Evolutionary conservation across 2,888 invertebrate species (phyloP).

Genomic region (Agonopterix subpropinquella): DNA sequence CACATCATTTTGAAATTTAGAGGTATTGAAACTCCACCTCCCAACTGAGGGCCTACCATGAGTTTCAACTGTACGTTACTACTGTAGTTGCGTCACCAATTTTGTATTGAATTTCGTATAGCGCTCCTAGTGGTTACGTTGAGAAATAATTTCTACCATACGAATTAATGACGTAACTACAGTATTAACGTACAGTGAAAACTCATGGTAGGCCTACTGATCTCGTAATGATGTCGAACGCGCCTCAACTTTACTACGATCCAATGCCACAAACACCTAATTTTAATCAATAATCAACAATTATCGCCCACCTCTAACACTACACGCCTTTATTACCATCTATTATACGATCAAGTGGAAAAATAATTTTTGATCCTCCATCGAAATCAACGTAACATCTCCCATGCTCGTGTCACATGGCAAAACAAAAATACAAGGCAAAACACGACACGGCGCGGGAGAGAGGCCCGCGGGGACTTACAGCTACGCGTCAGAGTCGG

Average conservation of each 20-base stretch:
- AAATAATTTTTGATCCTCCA: slow-evolving; percentile 71
- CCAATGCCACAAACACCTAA: slow-evolving; percentile 70
- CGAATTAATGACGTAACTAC: too few species aligned
- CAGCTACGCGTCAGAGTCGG: slow-evolving; percentile 25
- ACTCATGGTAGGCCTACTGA: too few species aligned
- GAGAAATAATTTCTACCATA: too few species aligned
- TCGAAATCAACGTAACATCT: slow-evolving; percentile 63
- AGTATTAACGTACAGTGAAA: too few species aligned
- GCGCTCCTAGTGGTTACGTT: too few species aligned
- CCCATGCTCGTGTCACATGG: slow-evolving; percentile 53
- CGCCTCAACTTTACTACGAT: slow-evolving; percentile 38
- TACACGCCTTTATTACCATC: slow-evolving; percentile 59
- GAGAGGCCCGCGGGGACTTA: slow-evolving; percentile 21
- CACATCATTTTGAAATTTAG: too few species aligned
- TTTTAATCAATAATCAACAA: slow-evolving; percentile 76
- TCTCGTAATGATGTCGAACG: slow-evolving; percentile 18
- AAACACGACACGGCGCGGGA: slow-evolving; percentile 27
- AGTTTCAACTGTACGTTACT: too few species aligned
- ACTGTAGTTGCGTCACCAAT: too few species aligned
- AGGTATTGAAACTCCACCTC: not conserved
- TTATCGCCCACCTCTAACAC: slow-evolving; percentile 70
- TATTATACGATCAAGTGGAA: slow-evolving; percentile 68
- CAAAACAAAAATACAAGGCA: slow-evolving; percentile 62
- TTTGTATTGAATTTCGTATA: too few species aligned
- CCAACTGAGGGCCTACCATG: too few species aligned